Evolutionary conservation across 2,888 invertebrate species (phyloP), one percentile per base, ranked within the genome.

Genomic region (Epinotia ramella): DNA sequence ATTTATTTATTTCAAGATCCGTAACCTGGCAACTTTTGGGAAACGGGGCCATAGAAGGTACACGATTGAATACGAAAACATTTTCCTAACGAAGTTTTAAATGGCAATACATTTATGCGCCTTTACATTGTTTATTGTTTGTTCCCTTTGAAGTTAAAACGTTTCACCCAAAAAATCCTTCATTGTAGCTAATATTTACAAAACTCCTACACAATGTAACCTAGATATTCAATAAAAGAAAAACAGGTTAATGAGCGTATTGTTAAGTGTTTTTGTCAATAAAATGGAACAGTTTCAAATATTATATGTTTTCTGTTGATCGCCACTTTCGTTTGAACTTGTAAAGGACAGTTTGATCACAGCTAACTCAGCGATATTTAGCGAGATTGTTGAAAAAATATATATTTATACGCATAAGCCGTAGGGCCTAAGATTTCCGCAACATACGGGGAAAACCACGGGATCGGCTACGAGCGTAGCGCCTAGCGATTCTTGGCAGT

Each of bases 101-200:
- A 53, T 24, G 33, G 20, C 40, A 63, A 68, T 44, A 59, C 57
- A 16, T 57, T 46, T 59, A 53, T 53, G 53, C 28, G 59, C 18
- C 28, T 71, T 53, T 20, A 11, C 28, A 20, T 73, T 66, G 59
- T 66, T 73, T 5, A 33, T 66, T 66, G 65, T 59, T 73, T 66
- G 65, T 59, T 73, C 9, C 13, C 57, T 73, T 59, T 73, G 65
- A 73, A 28, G 57, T 59, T 46, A 28, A 56, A 59, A 66, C 5
- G 16, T 64, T 28, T 56, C 44, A 4, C 16, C 6, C 7, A 40
- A 72, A 64, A 56, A 64, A 70, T 28, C 2, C 16, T 56, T 56
- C 53, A 33, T 18, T 56, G 33, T 28, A 28, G 11, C 24, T 67
- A 33, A 56, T 67, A 33, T 33, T 67, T 53, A 46, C 18, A 64